Evolutionary conservation across 2,888 invertebrate genomes (phyloP).

Genomic region (Aporophyla nigra): DNA sequence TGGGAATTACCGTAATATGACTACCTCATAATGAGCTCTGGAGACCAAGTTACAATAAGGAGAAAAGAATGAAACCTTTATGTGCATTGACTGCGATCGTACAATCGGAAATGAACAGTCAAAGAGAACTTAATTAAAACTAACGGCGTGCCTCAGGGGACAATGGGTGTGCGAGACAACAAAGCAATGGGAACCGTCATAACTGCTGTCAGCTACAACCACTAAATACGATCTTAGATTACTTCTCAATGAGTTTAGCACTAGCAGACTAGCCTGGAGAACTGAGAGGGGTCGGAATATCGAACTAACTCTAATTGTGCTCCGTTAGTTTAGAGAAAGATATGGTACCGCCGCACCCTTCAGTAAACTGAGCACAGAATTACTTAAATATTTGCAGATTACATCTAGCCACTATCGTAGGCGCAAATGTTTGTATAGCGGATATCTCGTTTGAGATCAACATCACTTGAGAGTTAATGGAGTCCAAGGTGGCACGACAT

Average conservation of each 20-base stretch:
- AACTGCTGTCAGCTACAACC: slow-evolving; percentile 81
- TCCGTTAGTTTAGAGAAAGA: slow-evolving; percentile 12
- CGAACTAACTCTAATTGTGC: slow-evolving; percentile 39
- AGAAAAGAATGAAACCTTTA: slow-evolving; percentile 72
- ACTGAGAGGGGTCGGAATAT: slow-evolving; percentile 27
- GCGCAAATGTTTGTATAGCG: slow-evolving; percentile 16
- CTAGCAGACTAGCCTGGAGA: slow-evolving; percentile 40
- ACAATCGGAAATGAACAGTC: slow-evolving; percentile 82
- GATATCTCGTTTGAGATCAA: slow-evolving; percentile 9
- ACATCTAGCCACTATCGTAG: slow-evolving; percentile 9
- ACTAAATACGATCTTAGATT: slow-evolving; percentile 79
- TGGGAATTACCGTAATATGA: slow-evolving; percentile 79
- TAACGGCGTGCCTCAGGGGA: slow-evolving; percentile 79
- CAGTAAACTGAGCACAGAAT: slow-evolving; percentile 8
- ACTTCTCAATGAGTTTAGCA: slow-evolving; percentile 73
- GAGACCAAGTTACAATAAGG: slow-evolving; percentile 75
- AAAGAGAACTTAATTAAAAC: slow-evolving; percentile 87
- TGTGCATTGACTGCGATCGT: slow-evolving; percentile 71
- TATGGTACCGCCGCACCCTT: slow-evolving; percentile 1
- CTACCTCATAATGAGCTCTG: slow-evolving; percentile 77
- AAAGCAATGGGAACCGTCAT: slow-evolving; percentile 80
- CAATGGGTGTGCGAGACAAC: slow-evolving; percentile 81
- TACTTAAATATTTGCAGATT: slow-evolving; percentile 22
- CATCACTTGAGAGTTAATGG: slow-evolving; percentile 25
- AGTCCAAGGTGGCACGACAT: background rate